phyloP scores from a whole-genome alignment of 2,113 vertebrate species.

The Pseudorasbora parva region DNA sequence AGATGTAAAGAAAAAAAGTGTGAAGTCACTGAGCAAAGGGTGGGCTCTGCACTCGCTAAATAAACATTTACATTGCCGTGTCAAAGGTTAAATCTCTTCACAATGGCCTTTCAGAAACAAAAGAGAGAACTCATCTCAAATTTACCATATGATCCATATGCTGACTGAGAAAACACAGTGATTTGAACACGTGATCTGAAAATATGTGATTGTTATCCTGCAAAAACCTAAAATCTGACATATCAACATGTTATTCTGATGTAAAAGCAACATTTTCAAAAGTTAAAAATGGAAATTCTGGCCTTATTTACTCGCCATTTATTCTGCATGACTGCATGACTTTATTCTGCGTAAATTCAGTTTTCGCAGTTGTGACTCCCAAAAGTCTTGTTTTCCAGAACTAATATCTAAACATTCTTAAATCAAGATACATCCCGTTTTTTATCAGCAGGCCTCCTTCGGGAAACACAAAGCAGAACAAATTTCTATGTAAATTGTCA shows the following conservation, averaged over 20 bases:
- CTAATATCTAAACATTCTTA: no score
- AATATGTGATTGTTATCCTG: neutral
- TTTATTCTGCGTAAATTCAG: neutral
- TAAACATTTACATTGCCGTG: conserved; percentile 22
- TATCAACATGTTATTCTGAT: neutral
- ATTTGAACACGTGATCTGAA: neutral
- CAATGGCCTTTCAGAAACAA: conserved; percentile 18
- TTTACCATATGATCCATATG: conserved; percentile 20
- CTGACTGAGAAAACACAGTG: neutral
- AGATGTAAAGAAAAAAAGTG: conserved; percentile 53
- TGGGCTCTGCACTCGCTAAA: conserved; percentile 8
- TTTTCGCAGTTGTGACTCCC: no score
- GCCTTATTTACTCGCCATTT: neutral
- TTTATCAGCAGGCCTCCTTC: neutral
- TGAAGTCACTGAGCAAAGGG: neutral
- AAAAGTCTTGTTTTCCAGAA: no score
- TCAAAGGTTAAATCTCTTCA: conserved; percentile 31
- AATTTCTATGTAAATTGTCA: neutral
- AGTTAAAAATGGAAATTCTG: neutral
- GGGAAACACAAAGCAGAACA: neutral
- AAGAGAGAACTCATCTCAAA: neutral
- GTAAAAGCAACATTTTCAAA: neutral
- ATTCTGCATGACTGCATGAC: neutral
- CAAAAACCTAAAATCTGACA: neutral
- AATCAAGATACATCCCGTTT: neutral